Percentiles rank a stretch among this genome's conserved stretches.
Conservation (phyloP, 2,797 vertebrate species). For the Pangasius larnaudii region DNA sequence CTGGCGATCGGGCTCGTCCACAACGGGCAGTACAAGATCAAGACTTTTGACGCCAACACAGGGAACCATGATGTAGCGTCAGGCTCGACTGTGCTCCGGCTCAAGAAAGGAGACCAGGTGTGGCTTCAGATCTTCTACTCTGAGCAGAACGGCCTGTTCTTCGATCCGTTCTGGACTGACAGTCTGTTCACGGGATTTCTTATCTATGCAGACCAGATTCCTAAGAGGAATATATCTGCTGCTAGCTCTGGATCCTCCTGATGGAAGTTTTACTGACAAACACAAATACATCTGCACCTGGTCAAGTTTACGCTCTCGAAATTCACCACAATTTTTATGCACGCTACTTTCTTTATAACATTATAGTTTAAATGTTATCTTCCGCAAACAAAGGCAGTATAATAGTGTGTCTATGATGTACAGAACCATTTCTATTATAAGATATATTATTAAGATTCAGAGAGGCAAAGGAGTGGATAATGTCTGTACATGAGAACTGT, state of each 20-base stretch:
- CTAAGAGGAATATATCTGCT: constrained; percentile 75
- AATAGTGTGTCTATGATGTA: not conserved
- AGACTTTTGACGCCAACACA: constrained; percentile 95
- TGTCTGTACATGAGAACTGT: too few species aligned
- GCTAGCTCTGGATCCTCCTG: constrained; percentile 62
- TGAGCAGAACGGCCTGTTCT: constrained; percentile 95
- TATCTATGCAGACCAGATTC: constrained; percentile 88
- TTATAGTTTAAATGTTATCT: not conserved
- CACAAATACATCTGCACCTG: not conserved
- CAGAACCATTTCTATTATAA: not conserved
- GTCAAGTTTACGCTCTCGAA: not conserved
- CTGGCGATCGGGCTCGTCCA: constrained; percentile 95
- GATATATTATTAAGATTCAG: not conserved
- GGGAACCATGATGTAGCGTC: constrained; percentile 96
- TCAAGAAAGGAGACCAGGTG: constrained; percentile 87
- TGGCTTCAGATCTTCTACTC: constrained; percentile 99
- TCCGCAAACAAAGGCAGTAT: not conserved
- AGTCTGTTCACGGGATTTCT: constrained; percentile 97
- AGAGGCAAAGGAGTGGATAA: too few species aligned
- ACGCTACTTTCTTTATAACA: not conserved
- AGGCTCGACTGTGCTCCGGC: constrained; percentile 89
- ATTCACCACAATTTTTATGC: not conserved
- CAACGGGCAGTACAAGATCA: constrained; percentile 94
- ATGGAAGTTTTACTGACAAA: constrained; percentile 22
- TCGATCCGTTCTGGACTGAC: constrained; percentile 97